These are phyloP conservation scores for Chrosomus eos DNA, from an alignment of 2,797 vertebrate species.

Conservation along the genomic window DNA sequence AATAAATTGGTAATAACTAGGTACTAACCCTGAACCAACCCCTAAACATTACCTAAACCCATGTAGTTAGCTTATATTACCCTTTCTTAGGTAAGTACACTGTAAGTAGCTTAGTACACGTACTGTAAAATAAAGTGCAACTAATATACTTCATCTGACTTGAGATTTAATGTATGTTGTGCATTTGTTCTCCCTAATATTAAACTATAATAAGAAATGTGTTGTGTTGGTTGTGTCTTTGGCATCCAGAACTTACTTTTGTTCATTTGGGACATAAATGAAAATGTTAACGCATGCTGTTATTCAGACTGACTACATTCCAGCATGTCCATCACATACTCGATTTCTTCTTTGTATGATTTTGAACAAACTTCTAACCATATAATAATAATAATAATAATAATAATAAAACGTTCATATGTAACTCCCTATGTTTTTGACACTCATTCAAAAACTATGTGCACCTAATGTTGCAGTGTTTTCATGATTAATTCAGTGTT, in stretches of 20 bases:
- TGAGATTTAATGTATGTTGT: conserved; percentile 18
- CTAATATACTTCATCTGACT: conserved; percentile 22
- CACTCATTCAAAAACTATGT: background rate
- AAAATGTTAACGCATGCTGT: background rate
- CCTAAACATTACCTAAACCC: too few species aligned
- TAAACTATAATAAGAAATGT: background rate
- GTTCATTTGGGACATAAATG: background rate
- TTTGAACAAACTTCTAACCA: background rate
- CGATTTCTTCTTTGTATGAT: background rate
- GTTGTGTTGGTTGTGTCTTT: background rate
- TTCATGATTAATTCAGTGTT: background rate
- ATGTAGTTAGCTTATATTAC: too few species aligned
- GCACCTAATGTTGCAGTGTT: background rate
- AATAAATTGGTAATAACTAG: too few species aligned
- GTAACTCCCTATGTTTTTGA: background rate
- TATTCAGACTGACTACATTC: background rate
- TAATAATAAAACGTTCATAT: background rate
- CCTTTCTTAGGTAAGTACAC: too few species aligned
- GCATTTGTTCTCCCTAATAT: background rate
- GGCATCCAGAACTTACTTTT: background rate
- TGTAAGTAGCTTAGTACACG: too few species aligned
- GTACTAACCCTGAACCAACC: too few species aligned
- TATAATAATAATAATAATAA: background rate
- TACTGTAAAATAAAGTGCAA: too few species aligned
- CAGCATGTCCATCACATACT: background rate